Base-by-base conservation (phyloP, 64 coral and sea anemone species). In the Catalaphyllia jardinei region DNA sequence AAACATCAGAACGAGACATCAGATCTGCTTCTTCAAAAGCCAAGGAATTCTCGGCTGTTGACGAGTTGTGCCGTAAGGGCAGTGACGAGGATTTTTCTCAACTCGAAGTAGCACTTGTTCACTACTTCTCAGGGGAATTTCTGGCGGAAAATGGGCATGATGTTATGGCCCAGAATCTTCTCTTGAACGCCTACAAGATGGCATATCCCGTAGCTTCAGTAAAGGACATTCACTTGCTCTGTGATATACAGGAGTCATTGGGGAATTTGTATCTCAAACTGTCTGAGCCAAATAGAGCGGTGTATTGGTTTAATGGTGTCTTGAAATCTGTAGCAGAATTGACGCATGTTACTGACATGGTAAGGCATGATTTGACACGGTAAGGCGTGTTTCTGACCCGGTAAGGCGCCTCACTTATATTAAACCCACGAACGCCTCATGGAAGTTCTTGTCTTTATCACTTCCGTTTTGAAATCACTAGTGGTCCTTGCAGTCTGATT, bases 181-280 rank as follows among this genome's bases (percentile, higher is more conserved):
- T 96, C 19, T 61, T 91, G 71, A 83, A 31, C 20, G 88, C 95
- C 0, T 96, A 93, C 71, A 96, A 93, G 88, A 72, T 91, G 80
- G 91, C 91, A 4, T 93, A 96, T 69, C 77, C 95, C n/a, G 95
- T 91, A 17, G 88, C 85, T 7, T 88, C 88, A 31, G 91, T 96
- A 29, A 75, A 30, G 11, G 95, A 96, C 71, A 84, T 96, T 83
- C 84, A 90, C 60, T 73, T 96, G 20, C 80, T 96, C 59, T 63
- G 35, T 29, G 72, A 81, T 74, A 80, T 96, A 69, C 95, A 96
- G 29, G 65, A 91, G 38, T 76, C 95, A n/a, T 55, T 96, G 63
- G 95, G 91, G 31, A 89, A 93, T 88, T 82, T 96, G 29, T 93
- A 93, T 73, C 42, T 91, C 8, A 22, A 71, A 76, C 78, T 93